Conservation (phyloP, 1,140 invertebrate species). For the Panulirus ornatus region DNA sequence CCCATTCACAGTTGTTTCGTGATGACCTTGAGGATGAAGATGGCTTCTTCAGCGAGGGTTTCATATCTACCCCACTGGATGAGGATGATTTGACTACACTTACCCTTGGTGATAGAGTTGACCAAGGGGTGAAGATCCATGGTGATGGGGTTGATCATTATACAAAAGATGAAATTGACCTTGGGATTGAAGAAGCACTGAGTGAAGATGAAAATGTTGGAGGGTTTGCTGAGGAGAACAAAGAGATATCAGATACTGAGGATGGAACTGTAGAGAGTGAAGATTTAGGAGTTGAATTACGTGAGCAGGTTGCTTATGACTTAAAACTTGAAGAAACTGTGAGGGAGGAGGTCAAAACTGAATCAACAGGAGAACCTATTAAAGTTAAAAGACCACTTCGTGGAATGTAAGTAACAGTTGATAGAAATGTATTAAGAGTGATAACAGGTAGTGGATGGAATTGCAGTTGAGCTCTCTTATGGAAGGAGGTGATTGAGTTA, state of each 20-base stretch:
- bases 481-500: too few relatives aligned
- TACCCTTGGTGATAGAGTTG: slow-evolving; percentile 39
- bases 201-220: slow-evolving; percentile 8
- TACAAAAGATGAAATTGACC: slow-evolving; percentile 30
- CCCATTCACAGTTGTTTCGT: not conserved
- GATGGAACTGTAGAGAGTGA: not conserved
- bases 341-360: slow-evolving; percentile 20
- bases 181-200: slow-evolving; percentile 21
- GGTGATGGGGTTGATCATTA: not conserved
- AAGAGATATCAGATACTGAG: not conserved
- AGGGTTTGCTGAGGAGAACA: not conserved
- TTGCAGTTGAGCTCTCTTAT: too few relatives aligned
- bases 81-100: slow-evolving; percentile 57
- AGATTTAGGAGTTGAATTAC: not conserved
- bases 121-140: not conserved
- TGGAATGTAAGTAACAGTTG: slow-evolving; percentile 62
- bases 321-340: slow-evolving; percentile 15
- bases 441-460: too few relatives aligned
- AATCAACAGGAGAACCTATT: not conserved
- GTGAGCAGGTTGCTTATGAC: slow-evolving; percentile 35
- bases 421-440: too few relatives aligned
- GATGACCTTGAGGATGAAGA: slow-evolving; percentile 15
- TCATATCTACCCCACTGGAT: slow-evolving; percentile 42
- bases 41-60: slow-evolving; percentile 10
- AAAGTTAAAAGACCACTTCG: slow-evolving; percentile 28